Base-by-base conservation (phyloP, 1,140 invertebrate genomes). In the Tetramorium parvispinum region DNA sequence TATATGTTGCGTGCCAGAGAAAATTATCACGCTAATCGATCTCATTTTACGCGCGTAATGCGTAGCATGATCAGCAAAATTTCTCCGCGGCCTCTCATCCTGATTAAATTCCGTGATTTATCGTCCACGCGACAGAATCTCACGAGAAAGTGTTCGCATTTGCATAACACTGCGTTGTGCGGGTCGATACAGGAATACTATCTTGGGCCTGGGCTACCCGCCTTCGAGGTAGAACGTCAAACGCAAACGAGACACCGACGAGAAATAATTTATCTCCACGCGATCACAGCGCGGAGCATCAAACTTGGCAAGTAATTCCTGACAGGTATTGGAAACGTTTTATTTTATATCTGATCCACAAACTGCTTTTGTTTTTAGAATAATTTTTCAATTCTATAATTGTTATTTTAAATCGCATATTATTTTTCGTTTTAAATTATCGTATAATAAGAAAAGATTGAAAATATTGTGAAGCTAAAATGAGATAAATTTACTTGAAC, bases 71-170 rank as follows among this genome's bases (percentile, higher is more conserved):
- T 83, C 68, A 51, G 49, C 55, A 37, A 46, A 82, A 87, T 82
- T 73, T 83, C 77, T 37, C 43, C 37, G 37, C 37, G 51, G 49
- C 32, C 49, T 37, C 82, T 53, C 55, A 43, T 46, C 40, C 53
- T 63, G 79, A 83, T 83, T 73, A 83, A 83, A 83, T 75, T 83
- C 71, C n/a, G 68, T 75, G 79, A 83, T 83, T 83, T 83, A 83
- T 83, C 53, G 53, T 32, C 40, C 40, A 55, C 53, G 43, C 68
- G 79, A 75, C 53, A 55, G 68, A 59, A 59, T 83, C 40, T 86
- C 53, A 27, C 53, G 43, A 70, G 77, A 82, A 82, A 86, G 85
- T 86, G 77, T 61, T 59, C 40, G 21, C 37, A 59, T 81, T 81
- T 63, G 43, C 87, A 71, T 57, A 86, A 68, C 49, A 49, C 21